These are phyloP conservation scores for Cynoglossus semilaevis DNA, from an alignment of 2,113 vertebrate genomes.

Conservation along the genomic window DNA sequence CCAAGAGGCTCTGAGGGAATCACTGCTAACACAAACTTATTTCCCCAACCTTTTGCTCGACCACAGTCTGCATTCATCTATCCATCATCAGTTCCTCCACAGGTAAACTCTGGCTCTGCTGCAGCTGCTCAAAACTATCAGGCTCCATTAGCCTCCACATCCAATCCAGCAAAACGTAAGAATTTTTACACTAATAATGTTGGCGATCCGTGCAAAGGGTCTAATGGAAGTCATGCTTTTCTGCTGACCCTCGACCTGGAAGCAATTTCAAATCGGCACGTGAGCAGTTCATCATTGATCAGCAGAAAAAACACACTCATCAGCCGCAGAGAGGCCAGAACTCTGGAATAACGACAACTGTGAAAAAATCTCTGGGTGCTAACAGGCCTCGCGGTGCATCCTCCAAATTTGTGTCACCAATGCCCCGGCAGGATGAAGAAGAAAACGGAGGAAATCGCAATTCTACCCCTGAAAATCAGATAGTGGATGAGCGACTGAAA, in stretches of 20 bases:
- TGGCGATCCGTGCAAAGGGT: slow-evolving; percentile 53
- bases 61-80: slow-evolving; percentile 47
- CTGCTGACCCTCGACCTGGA: slow-evolving; percentile 31
- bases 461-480: slow-evolving; percentile 42
- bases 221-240: slow-evolving; percentile 41
- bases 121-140: slow-evolving; percentile 49
- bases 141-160: slow-evolving; percentile 54
- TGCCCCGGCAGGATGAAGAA: slow-evolving; percentile 81
- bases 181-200: slow-evolving; percentile 57
- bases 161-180: slow-evolving; percentile 71
- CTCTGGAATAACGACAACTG: slow-evolving; percentile 50
- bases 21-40: slow-evolving; percentile 11
- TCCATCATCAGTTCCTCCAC: slow-evolving; percentile 33
- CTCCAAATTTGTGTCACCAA: slow-evolving; percentile 89
- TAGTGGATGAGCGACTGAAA: slow-evolving; percentile 85
- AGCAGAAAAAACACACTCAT: slow-evolving; percentile 83
- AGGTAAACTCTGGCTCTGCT: slow-evolving; percentile 32
- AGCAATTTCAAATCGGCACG: slow-evolving; percentile 86
- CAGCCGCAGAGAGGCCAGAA: slow-evolving; percentile 64
- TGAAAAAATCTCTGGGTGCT: slow-evolving; percentile 90
- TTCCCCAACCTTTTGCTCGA: slow-evolving; percentile 23
- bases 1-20: slow-evolving; percentile 25
- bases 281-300: slow-evolving; percentile 85
- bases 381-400: slow-evolving; percentile 84
- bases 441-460: slow-evolving; percentile 39